Evolutionary conservation across 2,797 vertebrate species (phyloP).

Genomic region (Microctenopoma steveboyesi): DNA sequence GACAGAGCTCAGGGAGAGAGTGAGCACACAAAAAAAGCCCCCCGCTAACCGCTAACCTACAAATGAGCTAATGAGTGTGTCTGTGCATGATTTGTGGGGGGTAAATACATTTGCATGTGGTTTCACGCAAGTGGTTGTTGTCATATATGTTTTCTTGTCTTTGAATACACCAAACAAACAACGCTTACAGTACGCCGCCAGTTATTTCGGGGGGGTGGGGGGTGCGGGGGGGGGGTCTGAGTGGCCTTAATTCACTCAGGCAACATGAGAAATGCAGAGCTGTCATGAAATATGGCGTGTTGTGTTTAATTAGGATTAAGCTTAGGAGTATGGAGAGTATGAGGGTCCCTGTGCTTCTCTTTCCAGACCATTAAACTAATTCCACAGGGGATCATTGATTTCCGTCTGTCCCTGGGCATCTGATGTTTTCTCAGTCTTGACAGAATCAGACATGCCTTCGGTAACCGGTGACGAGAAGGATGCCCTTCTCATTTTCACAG

Average conservation of each 20-base stretch:
- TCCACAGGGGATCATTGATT: slow-evolving; percentile 25
- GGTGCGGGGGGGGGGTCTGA: neutral
- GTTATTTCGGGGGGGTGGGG: slow-evolving; percentile 11
- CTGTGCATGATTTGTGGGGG: slow-evolving; percentile 40
- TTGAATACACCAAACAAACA: slow-evolving; percentile 58
- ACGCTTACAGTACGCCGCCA: slow-evolving; percentile 23
- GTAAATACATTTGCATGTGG: slow-evolving; percentile 50
- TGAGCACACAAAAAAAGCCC: slow-evolving; percentile 49
- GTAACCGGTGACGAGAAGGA: neutral
- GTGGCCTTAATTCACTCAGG: neutral
- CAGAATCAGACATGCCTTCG: neutral
- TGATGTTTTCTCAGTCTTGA: slow-evolving; percentile 7
- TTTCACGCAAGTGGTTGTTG: slow-evolving; percentile 54
- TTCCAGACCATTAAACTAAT: slow-evolving; percentile 18
- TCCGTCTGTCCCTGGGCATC: slow-evolving; percentile 5
- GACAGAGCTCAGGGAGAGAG: slow-evolving; percentile 56
- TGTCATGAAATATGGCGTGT: slow-evolving; percentile 30
- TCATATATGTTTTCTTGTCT: slow-evolving; percentile 30
- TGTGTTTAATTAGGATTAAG: slow-evolving; percentile 29
- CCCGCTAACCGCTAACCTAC: slow-evolving; percentile 29
- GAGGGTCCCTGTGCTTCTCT: neutral
- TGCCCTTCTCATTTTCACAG: slow-evolving; percentile 3
- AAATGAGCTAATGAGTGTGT: slow-evolving; percentile 43
- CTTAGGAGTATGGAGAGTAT: slow-evolving; percentile 11
- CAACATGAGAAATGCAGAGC: slow-evolving; percentile 25